Conservation (phyloP, 2,113 vertebrate species). For the Rostratula benghalensis region DNA sequence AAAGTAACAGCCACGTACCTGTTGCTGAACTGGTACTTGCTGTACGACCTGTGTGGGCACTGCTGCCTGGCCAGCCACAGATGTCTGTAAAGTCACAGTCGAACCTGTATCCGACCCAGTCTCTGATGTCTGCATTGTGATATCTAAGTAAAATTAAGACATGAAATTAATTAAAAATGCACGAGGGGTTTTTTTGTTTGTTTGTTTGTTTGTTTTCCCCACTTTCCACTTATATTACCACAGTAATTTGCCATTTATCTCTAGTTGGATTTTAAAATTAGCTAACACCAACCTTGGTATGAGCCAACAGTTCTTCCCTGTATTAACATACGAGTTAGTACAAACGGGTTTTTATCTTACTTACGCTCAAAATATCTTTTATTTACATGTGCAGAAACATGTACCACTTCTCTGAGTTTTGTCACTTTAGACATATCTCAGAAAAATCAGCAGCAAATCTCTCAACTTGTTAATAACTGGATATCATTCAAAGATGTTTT, state of each 20-base stretch:
- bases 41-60: slow-evolving; percentile 85
- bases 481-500: not conserved
- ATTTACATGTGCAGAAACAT: not conserved
- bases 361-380: not conserved
- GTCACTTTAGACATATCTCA: not conserved
- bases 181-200: not conserved
- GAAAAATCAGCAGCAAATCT: not conserved
- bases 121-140: slow-evolving; percentile 85
- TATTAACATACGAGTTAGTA: not conserved
- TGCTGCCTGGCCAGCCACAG: slow-evolving; percentile 83
- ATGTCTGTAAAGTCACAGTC: slow-evolving; percentile 85
- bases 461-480: not conserved
- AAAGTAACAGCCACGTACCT: slow-evolving; percentile 69
- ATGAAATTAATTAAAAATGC: not conserved
- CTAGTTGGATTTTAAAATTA: not conserved
- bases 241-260: not conserved
- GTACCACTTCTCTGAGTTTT: not conserved
- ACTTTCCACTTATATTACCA: not conserved
- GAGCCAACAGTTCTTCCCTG: not conserved
- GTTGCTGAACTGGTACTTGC: slow-evolving; percentile 83
- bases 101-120: slow-evolving; percentile 83
- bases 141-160: slow-evolving; percentile 69
- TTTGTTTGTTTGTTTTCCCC: not conserved
- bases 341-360: not conserved
- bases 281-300: not conserved